These are phyloP conservation scores for Macrostomum cliftonense DNA, from an alignment of 2,888 invertebrate genomes.

Conservation along the genomic window DNA sequence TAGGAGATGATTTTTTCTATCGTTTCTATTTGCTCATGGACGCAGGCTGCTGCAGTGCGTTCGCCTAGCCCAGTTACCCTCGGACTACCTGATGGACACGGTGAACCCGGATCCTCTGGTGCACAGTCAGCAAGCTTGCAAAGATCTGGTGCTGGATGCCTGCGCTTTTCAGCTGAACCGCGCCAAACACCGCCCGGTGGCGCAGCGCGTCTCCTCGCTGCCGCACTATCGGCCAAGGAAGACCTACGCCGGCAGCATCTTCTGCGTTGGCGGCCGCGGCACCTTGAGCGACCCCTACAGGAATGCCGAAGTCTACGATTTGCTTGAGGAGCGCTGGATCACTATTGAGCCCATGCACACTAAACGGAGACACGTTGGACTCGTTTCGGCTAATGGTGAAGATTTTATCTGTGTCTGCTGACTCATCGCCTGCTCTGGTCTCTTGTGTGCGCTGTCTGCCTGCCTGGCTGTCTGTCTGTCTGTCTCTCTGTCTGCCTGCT, in stretches of 20 bases:
- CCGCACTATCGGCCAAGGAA: not conserved
- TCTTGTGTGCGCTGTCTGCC: too few relatives aligned
- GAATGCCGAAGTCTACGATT: constrained; percentile 39
- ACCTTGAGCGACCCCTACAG: constrained; percentile 40
- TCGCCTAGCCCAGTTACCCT: not conserved
- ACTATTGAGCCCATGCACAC: constrained; percentile 39
- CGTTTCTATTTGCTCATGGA: too few relatives aligned
- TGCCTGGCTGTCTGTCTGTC: too few relatives aligned
- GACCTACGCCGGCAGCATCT: constrained; percentile 32
- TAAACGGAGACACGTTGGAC: constrained; percentile 40
- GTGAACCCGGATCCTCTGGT: constrained; percentile 4
- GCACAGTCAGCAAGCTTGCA: constrained; percentile 2
- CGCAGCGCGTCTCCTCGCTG: not conserved
- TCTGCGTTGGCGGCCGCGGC: constrained; percentile 42
- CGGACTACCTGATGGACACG: not conserved
- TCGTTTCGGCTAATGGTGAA: constrained; percentile 35
- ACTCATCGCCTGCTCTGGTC: not conserved
- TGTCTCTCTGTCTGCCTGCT: too few relatives aligned
- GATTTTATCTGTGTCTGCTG: too few relatives aligned
- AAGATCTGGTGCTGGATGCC: constrained; percentile 2
- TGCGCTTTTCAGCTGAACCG: not conserved
- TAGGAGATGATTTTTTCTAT: too few relatives aligned
- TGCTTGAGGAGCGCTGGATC: constrained; percentile 38
- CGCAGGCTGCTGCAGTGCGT: constrained; percentile 2
- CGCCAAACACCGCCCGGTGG: not conserved